Base-by-base conservation (phyloP, 2,797 vertebrate genomes). In the Neostethus bicornis region DNA sequence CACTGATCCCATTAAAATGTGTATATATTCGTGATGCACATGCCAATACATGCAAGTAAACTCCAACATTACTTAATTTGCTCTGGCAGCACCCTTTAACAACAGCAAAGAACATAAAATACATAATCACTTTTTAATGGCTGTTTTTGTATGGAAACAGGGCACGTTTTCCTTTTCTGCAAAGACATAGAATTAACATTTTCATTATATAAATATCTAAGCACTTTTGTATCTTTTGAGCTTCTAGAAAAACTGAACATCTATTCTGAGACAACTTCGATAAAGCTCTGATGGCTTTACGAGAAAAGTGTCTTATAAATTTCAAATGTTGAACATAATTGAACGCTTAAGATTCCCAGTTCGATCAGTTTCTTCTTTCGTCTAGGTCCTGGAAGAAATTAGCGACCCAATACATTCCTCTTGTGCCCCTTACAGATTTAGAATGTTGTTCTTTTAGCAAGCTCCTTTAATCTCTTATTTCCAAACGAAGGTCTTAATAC, bases 161-260 rank as follows among this genome's bases (percentile, higher is more conserved):
- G n/a, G n/a, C n/a, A n/a, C n/a, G n/a, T n/a, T n/a, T n/a, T n/a
- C n/a, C n/a, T n/a, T n/a, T n/a, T n/a, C n/a, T n/a, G n/a, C 32
- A 60, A 13, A 25, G 8, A 7, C 42, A 44, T 23, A 28, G 12
- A 70, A 25, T 65, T 29, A 25, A 48, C 45, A 45, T 2, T 52
- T 50, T 25, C 7, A 16, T 56, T 32, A 23, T 61, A 51, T 61
- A 26, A 61, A 52, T 56, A 45, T 46, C 49, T n/a, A 35, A 42
- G 6, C 9, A 20, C 25, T 16, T 17, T 31, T 4, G 10, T 43
- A 20, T 32, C 8, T 48, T 23, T 24, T 47, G 3, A 29, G 14
- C 35, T 57, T 37, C 16, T 32, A 14, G 31, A 11, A 32, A 32
- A 37, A 44, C 43, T n/a, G 7, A 14, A n/a, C 9, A 3, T 8